phyloP scores from a whole-genome alignment of 2,888 invertebrate species.

The Belgica antarctica region DNA sequence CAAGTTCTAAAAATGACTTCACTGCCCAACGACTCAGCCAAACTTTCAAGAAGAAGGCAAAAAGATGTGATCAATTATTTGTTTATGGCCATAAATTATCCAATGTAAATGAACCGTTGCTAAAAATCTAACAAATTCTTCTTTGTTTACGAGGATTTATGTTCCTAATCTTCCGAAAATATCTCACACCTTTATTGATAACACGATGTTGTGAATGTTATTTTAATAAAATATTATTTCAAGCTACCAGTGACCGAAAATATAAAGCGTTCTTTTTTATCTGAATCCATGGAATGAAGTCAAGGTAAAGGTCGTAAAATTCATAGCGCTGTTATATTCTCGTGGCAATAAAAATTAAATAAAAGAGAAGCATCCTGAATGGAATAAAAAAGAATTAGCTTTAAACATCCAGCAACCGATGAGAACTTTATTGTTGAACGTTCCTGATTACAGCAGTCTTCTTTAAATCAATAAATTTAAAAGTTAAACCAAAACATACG shows the following conservation, averaged over 20 bases:
- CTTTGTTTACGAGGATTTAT: constrained; percentile 7
- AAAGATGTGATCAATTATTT: constrained; percentile 28
- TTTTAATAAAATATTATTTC: constrained; percentile 5
- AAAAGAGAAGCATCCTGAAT: constrained; percentile 26
- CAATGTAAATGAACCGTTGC: constrained; percentile 29
- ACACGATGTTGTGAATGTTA: not conserved
- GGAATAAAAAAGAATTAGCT: constrained; percentile 5
- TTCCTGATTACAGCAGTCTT: not conserved
- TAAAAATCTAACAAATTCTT: not conserved
- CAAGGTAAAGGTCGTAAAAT: constrained; percentile 27
- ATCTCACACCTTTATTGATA: constrained; percentile 27
- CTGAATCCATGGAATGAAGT: not conserved
- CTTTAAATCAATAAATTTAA: constrained; percentile 19
- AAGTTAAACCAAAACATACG: constrained; percentile 7
- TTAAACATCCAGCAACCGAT: no score
- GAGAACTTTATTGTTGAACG: no score
- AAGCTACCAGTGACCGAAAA: constrained; percentile 6
- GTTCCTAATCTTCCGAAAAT: constrained; percentile 14
- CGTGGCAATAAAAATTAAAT: constrained; percentile 28
- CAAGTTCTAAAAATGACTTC: no score
- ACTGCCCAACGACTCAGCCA: no score
- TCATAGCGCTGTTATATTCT: constrained; percentile 10
- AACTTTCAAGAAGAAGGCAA: not conserved
- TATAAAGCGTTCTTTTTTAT: not conserved
- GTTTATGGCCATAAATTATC: constrained; percentile 25